Percentiles rank a stretch among this genome's conserved stretches.
Evolutionary conservation across 2,888 invertebrate genomes (phyloP).

Genomic region (Caenorhabditis doughertyi): DNA sequence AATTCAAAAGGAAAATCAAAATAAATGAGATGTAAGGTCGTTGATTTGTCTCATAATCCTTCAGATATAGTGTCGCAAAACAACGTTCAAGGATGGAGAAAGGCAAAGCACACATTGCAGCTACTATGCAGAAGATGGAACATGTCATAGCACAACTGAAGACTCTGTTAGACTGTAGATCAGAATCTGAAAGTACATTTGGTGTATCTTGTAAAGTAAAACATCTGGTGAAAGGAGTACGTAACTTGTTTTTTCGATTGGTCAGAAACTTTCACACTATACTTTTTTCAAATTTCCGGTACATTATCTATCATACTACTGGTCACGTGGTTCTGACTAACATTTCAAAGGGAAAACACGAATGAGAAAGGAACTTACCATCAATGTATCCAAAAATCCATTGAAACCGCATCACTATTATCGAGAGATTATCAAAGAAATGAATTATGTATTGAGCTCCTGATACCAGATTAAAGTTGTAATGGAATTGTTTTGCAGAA

Average conservation of each 20-base stretch:
- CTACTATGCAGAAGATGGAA: constrained; percentile 21
- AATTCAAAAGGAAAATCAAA: constrained; percentile 14
- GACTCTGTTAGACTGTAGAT: not conserved
- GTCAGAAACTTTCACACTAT: no score
- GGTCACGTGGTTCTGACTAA: no score
- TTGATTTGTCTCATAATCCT: constrained; percentile 45
- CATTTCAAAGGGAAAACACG: no score
- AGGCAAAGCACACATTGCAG: constrained; percentile 47
- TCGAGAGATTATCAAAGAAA: constrained; percentile 32
- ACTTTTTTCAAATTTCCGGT: no score
- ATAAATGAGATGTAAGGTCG: constrained; percentile 27
- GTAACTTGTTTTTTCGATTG: no score
- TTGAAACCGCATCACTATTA: constrained; percentile 30
- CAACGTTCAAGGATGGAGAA: constrained; percentile 48
- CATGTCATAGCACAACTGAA: constrained; percentile 25
- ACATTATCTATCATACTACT: no score
- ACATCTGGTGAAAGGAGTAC: no score
- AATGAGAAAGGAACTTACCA: not conserved
- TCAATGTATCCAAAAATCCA: constrained; percentile 29
- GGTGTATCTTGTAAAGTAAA: no score
- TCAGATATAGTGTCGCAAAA: constrained; percentile 31
- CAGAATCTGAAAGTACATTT: constrained; percentile 25
- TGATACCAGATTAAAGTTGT: constrained; percentile 41
- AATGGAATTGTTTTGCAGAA: constrained; percentile 48
- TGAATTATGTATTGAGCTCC: constrained; percentile 52